Conservation (phyloP, 1,140 invertebrate species). For the Drosophila pallidifrons region DNA sequence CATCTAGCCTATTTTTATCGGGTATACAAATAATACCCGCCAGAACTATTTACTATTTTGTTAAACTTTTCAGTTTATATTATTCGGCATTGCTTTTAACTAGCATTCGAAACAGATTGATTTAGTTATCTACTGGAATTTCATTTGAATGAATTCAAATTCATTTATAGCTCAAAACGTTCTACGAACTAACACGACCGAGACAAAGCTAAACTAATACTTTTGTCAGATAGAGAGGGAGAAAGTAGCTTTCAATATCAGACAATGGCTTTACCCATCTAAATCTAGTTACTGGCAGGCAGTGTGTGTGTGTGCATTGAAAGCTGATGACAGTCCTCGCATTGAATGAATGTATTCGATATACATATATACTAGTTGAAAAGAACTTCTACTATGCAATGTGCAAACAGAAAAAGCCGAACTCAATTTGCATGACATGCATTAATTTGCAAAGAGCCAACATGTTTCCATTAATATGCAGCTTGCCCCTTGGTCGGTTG, state of each 20-base stretch:
- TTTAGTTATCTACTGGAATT: no score
- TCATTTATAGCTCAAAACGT: no score
- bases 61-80: no score
- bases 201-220: no score
- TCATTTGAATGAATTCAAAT: no score
- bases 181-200: no score
- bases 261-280: neutral
- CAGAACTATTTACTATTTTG: no score
- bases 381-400: neutral
- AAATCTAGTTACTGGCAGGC: neutral
- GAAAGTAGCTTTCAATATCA: neutral
- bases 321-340: neutral
- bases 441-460: slow-evolving; percentile 29
- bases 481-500: slow-evolving; percentile 30
- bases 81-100: no score
- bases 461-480: slow-evolving; percentile 50
- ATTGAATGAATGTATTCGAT: slow-evolving; percentile 5
- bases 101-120: no score
- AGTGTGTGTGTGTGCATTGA: neutral
- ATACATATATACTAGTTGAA: neutral
- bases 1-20: no score
- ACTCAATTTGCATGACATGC: slow-evolving; percentile 48
- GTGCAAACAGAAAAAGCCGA: neutral
- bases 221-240: no score
- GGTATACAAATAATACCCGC: no score